phyloP scores from a whole-genome alignment of 2,113 vertebrate genomes.

The Cyprinodon variegatus region DNA sequence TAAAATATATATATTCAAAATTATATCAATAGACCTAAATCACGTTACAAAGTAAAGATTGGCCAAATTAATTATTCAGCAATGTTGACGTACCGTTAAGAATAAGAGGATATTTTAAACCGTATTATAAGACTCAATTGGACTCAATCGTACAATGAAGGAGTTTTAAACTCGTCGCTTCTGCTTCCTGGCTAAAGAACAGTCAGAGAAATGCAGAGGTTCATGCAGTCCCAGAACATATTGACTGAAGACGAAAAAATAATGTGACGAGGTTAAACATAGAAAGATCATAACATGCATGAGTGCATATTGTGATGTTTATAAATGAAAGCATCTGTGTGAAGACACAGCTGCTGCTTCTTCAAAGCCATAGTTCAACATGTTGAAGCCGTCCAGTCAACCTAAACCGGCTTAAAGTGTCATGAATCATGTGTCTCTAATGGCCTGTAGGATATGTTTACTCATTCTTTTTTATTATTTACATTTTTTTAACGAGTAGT shows the following conservation, averaged over 20 bases:
- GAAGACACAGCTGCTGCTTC: constrained; percentile 38
- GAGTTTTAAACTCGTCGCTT: too few species aligned
- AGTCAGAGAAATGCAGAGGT: too few species aligned
- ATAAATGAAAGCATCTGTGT: constrained; percentile 9
- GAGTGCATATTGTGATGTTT: constrained; percentile 11
- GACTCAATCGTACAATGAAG: too few species aligned
- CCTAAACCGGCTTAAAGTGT: neutral
- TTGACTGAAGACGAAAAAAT: neutral
- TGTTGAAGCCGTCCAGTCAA: constrained; percentile 23
- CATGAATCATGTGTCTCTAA: constrained; percentile 51
- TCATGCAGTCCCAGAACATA: neutral
- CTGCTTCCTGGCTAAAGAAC: too few species aligned
- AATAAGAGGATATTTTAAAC: too few species aligned
- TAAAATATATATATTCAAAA: too few species aligned
- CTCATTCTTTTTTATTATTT: neutral
- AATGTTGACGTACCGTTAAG: too few species aligned
- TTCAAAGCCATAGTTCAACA: constrained; percentile 47
- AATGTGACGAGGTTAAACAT: neutral
- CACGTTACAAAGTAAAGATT: too few species aligned
- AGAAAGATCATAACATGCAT: constrained; percentile 11
- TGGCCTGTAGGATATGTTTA: neutral
- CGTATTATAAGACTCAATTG: too few species aligned
- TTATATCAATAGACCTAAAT: too few species aligned
- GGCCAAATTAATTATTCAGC: too few species aligned
- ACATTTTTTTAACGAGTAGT: too few species aligned